Evolutionary conservation across 2,888 invertebrate species (phyloP), one percentile per base, ranked within the genome.

Genomic region (Adelphocoris suturalis): DNA sequence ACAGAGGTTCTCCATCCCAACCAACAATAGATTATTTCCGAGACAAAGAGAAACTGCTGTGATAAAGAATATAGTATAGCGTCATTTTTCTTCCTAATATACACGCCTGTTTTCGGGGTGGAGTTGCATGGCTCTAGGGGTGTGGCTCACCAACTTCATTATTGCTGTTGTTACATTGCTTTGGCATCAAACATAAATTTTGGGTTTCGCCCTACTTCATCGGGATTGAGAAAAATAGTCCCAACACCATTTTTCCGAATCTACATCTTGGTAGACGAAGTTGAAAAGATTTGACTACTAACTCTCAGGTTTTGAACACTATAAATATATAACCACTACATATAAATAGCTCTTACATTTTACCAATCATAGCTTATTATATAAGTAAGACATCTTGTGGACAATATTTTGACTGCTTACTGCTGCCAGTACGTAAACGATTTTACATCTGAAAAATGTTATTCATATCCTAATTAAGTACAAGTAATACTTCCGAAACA

Each of bases 61-160:
- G 88, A 78, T 88, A 88, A 88, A 88, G 80, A 88, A 88, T 80
- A 88, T 78, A 19, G 88, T 80, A 68, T 27, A 78, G 88, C 80
- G 28, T 80, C 78, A 88, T 88, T 78, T 88, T 88, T 88, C 78
- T 88, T 55, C 48, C 75, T 75, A 82, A 82, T 82, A 82, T 52
- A 82, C 82, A 19, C 82, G 68, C 78, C 82, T 82, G 82, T 19
- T 82, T 82, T 81, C 12, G 47, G 82, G 52, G 23, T 1, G n/a
- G 47, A 82, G 82, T 19, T 68, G 68, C 68, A 68, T 23, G 57
- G n/a, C n/a, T 37, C 37, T 4, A n/a, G 28, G 46, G 82, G 82
- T 48, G 82, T 82, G 82, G 46, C 82, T 52, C 52, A 52, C 82
- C 47, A 52, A 82, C 48, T 82, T 82, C 82, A 82, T 52, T 48